phyloP scores from a whole-genome alignment of 1,140 invertebrate genomes.

The Solen grandis region DNA sequence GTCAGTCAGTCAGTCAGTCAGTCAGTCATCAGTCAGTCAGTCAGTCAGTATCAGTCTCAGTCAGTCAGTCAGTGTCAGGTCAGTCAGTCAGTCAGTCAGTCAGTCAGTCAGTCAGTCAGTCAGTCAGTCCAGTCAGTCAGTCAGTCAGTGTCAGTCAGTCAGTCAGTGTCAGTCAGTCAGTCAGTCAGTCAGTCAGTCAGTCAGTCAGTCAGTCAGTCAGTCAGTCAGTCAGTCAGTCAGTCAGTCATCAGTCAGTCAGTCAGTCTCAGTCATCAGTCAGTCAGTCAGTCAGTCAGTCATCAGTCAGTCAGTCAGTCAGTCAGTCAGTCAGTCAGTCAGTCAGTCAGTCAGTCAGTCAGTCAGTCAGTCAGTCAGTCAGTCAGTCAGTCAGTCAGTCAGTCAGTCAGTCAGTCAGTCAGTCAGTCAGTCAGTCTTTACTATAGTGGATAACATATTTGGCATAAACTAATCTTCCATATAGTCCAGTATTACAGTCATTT shows the following conservation, averaged over 20 bases:
- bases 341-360: constrained; percentile 2
- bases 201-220: constrained; percentile 2
- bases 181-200: constrained; percentile 60
- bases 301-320: too few species aligned
- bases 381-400: constrained; percentile 31
- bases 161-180: constrained; percentile 64
- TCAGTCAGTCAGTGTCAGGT: constrained; percentile 59
- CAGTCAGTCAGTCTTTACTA: too few species aligned
- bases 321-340: constrained; percentile 2
- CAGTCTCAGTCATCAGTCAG: not conserved
- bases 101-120: constrained; percentile 62
- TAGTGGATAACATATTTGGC: too few species aligned
- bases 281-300: constrained; percentile 2
- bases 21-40: too few species aligned
- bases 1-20: constrained; percentile 63
- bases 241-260: too few species aligned
- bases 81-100: constrained; percentile 58
- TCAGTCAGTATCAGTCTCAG: constrained; percentile 57
- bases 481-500: too few species aligned
- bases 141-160: constrained; percentile 63
- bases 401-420: not conserved
- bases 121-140: too few species aligned
- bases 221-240: constrained; percentile 2
- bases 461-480: too few species aligned
- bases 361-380: constrained; percentile 5